These are phyloP conservation scores for Drosophila pruinosa DNA, from an alignment of 1,140 invertebrate species.

Conservation along the genomic window DNA sequence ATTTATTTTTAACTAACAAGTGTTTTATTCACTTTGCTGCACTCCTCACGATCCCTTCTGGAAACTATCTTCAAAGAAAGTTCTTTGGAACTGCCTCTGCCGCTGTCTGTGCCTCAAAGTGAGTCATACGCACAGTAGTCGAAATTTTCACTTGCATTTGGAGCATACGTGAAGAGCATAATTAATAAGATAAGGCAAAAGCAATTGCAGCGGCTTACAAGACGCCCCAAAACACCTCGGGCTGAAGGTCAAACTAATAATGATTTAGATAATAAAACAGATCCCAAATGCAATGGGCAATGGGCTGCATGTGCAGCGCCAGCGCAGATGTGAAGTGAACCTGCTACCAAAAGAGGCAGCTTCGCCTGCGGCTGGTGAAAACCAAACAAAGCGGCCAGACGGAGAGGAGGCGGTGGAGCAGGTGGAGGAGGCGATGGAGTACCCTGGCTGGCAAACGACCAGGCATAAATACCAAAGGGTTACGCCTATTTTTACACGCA, in stretches of 20 bases:
- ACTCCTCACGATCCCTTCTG: too few relatives aligned
- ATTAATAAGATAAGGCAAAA: slow-evolving; percentile 75
- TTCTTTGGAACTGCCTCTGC: too few relatives aligned
- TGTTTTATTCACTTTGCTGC: too few relatives aligned
- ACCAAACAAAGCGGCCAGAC: slow-evolving; percentile 62
- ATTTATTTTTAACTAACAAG: too few relatives aligned
- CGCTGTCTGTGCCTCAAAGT: not conserved
- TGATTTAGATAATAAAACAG: slow-evolving; percentile 73
- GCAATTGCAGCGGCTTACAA: slow-evolving; percentile 37
- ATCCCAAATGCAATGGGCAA: slow-evolving; percentile 5
- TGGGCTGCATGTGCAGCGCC: slow-evolving; percentile 15
- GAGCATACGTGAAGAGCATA: slow-evolving; percentile 41
- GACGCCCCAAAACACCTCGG: slow-evolving; percentile 40
- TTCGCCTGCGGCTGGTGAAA: slow-evolving; percentile 49
- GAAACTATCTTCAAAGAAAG: too few relatives aligned
- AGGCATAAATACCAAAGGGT: slow-evolving; percentile 73
- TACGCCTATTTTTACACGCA: slow-evolving; percentile 80
- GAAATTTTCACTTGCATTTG: slow-evolving; percentile 9
- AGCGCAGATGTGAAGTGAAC: slow-evolving; percentile 42
- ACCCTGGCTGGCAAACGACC: slow-evolving; percentile 33
- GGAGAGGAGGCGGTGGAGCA: not conserved
- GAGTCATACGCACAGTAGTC: slow-evolving; percentile 68
- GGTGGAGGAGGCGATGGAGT: not conserved
- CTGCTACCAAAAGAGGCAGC: slow-evolving; percentile 35
- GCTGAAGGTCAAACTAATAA: slow-evolving; percentile 80